Conservation (phyloP, 2,888 invertebrate genomes). For the Amblyjoppa proteus region DNA sequence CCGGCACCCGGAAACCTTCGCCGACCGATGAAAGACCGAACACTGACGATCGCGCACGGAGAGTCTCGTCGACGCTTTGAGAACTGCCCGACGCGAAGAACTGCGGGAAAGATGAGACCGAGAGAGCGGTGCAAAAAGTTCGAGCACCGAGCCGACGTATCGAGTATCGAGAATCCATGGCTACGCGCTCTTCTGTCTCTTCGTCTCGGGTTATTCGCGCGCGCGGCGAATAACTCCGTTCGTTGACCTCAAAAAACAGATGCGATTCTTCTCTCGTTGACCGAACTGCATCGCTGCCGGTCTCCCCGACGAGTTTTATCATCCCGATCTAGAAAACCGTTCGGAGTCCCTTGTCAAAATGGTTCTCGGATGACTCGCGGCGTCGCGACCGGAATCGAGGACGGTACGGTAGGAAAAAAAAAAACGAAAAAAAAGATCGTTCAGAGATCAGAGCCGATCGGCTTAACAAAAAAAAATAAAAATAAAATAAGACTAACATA, state of each 20-base stretch:
- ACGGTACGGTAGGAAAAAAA: background rate
- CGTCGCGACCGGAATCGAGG: constrained; percentile 15
- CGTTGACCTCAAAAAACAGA: constrained; percentile 55
- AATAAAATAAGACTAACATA: constrained; percentile 73
- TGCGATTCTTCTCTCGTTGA: constrained; percentile 13
- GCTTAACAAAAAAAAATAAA: background rate
- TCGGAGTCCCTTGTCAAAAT: constrained; percentile 25
- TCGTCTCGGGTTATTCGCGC: constrained; percentile 30
- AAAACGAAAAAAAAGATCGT: background rate
- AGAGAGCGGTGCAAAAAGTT: constrained; percentile 16
- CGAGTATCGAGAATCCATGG: constrained; percentile 47
- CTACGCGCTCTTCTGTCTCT: constrained; percentile 12
- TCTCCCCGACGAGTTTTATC: background rate
- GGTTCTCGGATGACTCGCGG: constrained; percentile 21
- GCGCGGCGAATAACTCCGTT: constrained; percentile 42
- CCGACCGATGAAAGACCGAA: constrained; percentile 17
- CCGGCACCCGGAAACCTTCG: constrained; percentile 50
- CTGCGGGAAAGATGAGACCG: constrained; percentile 35
- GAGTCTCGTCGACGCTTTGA: background rate
- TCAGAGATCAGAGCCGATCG: constrained; percentile 9
- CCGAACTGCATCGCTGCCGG: constrained; percentile 5
- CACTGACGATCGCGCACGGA: constrained; percentile 28
- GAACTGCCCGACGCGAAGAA: constrained; percentile 10
- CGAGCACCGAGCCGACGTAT: constrained; percentile 44
- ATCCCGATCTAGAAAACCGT: constrained; percentile 6